Evolutionary conservation across 2,888 invertebrate genomes (phyloP).

Genomic region (Chymomyza amoena): DNA sequence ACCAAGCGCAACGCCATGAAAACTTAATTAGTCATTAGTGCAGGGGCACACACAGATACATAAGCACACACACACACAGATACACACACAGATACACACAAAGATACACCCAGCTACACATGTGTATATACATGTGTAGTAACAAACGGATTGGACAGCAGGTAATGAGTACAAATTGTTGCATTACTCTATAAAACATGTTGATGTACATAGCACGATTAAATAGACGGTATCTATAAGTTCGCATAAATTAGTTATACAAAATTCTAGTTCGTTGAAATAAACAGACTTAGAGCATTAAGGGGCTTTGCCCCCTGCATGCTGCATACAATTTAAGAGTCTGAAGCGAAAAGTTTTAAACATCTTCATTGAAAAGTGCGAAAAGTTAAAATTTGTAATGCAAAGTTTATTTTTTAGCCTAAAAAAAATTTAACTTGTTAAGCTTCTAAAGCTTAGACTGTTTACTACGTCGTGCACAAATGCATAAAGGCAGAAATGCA

Average conservation of each 20-base stretch:
- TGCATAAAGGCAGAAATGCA: no score
- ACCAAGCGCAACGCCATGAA: conserved; percentile 54
- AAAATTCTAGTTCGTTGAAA: neutral
- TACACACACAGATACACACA: conserved; percentile 14
- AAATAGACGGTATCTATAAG: neutral
- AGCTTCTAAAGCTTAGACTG: no score
- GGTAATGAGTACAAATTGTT: neutral
- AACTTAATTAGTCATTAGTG: conserved; percentile 72
- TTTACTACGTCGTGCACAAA: no score
- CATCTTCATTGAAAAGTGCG: no score
- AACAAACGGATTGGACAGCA: neutral
- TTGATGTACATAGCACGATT: neutral
- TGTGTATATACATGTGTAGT: conserved; percentile 2
- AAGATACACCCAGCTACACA: neutral
- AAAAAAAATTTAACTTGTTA: no score
- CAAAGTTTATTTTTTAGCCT: no score
- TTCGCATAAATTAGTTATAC: neutral
- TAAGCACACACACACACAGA: conserved; percentile 11
- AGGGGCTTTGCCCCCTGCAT: no score
- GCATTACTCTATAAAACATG: neutral
- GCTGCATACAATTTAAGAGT: no score
- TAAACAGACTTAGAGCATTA: neutral
- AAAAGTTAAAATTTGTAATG: no score
- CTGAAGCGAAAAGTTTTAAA: no score
- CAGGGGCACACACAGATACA: conserved; percentile 48